Base-by-base conservation (phyloP, 2,888 invertebrate genomes). In the Epistrophella euchroma region DNA sequence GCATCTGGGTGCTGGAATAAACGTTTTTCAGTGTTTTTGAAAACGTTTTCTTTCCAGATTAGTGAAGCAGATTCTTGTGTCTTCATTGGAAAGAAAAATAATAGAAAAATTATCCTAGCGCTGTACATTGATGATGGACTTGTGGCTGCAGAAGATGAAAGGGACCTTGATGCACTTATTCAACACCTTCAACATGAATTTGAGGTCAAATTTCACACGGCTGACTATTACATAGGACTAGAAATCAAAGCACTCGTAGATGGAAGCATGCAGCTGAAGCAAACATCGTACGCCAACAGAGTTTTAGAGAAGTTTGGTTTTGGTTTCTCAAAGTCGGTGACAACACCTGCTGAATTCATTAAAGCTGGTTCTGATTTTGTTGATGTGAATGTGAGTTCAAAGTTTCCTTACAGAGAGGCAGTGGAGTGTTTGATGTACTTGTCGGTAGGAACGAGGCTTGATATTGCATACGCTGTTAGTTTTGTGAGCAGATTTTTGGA, bases 191-290 rank as follows among this genome's bases (percentile, higher is more conserved):
- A 32, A 17, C 10, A 11, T 32, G 35, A 56, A 11, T 56, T 56
- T 32, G 17, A 32, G 7, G 28, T 56, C 1, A 32, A 35, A 56
- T 32, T 17, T 10, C 28, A 28, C 13, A 56, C 0, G n/a, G 32
- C 28, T 7, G 28, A 32, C 7, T 32, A 17, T 10, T 56, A 32
- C 11, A 7, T 56, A 28, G 32, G 56, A 10, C 11, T 56, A 10
- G 56, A 56, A 56, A 32, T 56, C n/a, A 35, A 35, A 2, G 4
- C 6, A 4, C 13, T 19, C 10, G 17, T n/a, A 32, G 9, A 32
- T 56, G 32, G 17, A 32, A 56, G 28, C 32, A 11, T 56, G 15
- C 56, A 56, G 9, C n/a, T 56, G 4, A 56, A 56, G 17, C 56
- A 28, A 28, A 55, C 55, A 28, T 55, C 55, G 9, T 55, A 32